Base-by-base conservation (phyloP, 1,140 invertebrate species). In the Tetraneura akinire region DNA sequence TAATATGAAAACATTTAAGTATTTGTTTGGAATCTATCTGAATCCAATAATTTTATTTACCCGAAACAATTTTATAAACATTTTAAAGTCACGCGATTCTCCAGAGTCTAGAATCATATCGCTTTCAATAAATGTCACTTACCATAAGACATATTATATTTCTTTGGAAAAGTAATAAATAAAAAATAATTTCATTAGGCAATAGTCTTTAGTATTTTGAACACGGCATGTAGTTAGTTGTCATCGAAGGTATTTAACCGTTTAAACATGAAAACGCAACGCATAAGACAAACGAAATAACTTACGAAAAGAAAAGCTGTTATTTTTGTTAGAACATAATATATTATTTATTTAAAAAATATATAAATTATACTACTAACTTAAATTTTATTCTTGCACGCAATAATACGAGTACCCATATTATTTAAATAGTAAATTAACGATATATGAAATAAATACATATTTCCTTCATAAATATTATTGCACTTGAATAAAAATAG, bases 151-250 rank as follows among this genome's bases (percentile, higher is more conserved):
- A 71, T 71, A 71, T 71, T 37, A n/a, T n/a, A n/a, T n/a, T 71
- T 71, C 45, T 29, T 51, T 29, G 9, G 23, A 71, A 71, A 51
- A 71, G 14, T 45, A 51, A 51, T 29, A 71, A 71, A 71, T 51
- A 71, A 10, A 71, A 71, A 51, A 71, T 71, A 71, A 71, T 71
- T 71, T 71, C 23, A 71, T 71, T 51, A 29, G n/a, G n/a, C n/a
- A n/a, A n/a, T n/a, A 51, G 68, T 71, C 45, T 71, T 71, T 49
- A 26, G 16, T 71, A 71, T 71, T 51, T 71, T 16, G 10, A 71
- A 51, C 47, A 71, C 45, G 68, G 29, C 45, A 71, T 51, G 16
- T n/a, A n/a, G n/a, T 26, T 51, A 51, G 16, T 51, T 32, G 47
- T 71, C 26, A 10, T 71, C 16, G 23, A 18, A 13, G 16, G 18